phyloP scores from a whole-genome alignment of 2,797 vertebrate genomes.

The Micromesistius poutassou region DNA sequence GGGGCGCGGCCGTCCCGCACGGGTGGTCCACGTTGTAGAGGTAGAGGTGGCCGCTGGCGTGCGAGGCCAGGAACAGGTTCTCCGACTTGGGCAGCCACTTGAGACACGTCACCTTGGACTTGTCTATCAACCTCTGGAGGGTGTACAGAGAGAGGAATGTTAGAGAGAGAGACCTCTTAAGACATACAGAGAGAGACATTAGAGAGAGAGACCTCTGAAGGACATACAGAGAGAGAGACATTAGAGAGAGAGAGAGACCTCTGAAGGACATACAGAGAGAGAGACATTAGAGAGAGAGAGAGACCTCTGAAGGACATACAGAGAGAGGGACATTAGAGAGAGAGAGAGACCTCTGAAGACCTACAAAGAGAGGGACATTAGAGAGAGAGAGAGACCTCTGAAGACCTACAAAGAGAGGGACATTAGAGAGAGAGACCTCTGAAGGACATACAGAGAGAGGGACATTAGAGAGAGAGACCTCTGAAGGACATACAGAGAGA shows the following conservation, averaged over 20 bases:
- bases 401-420: background rate
- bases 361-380: background rate
- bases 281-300: constrained; percentile 10
- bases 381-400: constrained; percentile 65
- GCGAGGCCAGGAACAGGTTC: constrained; percentile 86
- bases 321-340: background rate
- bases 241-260: background rate
- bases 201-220: constrained; percentile 66
- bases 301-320: constrained; percentile 72
- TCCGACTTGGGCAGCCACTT: constrained; percentile 88
- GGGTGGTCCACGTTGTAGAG: constrained; percentile 87
- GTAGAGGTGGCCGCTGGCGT: constrained; percentile 90
- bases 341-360: background rate
- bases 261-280: background rate
- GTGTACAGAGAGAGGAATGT: background rate
- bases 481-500: constrained; percentile 51
- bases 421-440: background rate
- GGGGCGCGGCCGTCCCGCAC: constrained; percentile 75
- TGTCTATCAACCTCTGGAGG: constrained; percentile 86
- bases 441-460: background rate
- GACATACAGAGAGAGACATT: background rate
- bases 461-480: constrained; percentile 47
- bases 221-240: background rate
- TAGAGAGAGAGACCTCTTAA: background rate
- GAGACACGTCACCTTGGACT: constrained; percentile 88